Base-by-base conservation (phyloP, 2,797 vertebrate species). In the Agapornis canus region DNA sequence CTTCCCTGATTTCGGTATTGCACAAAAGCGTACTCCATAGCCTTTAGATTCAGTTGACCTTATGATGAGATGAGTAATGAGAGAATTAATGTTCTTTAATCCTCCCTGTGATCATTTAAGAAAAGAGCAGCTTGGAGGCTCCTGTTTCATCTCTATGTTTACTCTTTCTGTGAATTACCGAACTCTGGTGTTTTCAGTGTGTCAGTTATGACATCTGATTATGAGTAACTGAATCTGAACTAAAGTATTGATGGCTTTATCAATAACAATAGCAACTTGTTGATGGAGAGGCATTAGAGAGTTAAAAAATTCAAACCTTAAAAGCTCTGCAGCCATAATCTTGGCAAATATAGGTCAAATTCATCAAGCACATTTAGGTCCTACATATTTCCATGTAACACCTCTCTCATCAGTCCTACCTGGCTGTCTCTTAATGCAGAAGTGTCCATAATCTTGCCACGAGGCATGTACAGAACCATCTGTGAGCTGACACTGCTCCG, bases 1-100 rank as follows among this genome's bases (percentile, higher is more conserved):
- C 40, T 84, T 88, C n/a, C 29, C 40, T 49, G 57, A 79, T 69
- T 61, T 60, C 32, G 61, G 17, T 26, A 19, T 63, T 91, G 42
- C 13, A 57, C 26, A 75, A 73, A 60, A 75, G 37, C 47, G 20
- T 80, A 56, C 86, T 87, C 60, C 60, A 32, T 69, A 83, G 82
- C 64, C 52, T 94, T 96, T 84, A 91, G 71, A 77, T 90, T 45
- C 52, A 85, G 42, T 25, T 93, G 68, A 47, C 64, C 64, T 92
- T 89, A 52, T 48, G 54, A 73, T 57, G 72, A 86, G 57, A 82
- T 25, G 20, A 91, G 40, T 51, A 88, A 88, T 70, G 85, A 70
- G 32, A 75, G 27, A 81, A 90, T 82, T 91, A 83, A 61, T 66
- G 37, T 60, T 90, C 48, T 92, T 75, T 90, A 94, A 72, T 95